Evolutionary conservation across 2,113 vertebrate species (phyloP).

Genomic region (Crotophaga sulcirostris): DNA sequence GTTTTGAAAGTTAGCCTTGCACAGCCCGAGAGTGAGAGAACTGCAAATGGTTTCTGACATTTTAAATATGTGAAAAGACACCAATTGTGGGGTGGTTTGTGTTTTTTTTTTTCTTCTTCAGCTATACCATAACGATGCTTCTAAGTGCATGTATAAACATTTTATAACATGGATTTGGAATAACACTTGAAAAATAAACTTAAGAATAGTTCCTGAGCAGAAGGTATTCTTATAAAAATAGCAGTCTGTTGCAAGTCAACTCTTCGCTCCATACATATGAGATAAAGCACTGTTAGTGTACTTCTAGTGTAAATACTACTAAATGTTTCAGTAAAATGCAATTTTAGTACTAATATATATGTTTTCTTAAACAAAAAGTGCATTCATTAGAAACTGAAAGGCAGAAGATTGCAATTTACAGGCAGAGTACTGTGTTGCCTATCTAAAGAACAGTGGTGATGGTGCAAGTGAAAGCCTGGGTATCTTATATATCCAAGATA

Average conservation of each 20-base stretch:
- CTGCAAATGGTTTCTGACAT: conserved; percentile 49
- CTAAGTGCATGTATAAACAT: conserved; percentile 50
- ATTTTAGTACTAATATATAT: background rate
- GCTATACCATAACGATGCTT: background rate
- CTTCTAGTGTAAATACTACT: conserved; percentile 37
- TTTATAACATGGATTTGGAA: conserved; percentile 45
- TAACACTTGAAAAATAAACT: conserved; percentile 42
- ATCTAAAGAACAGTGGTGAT: background rate
- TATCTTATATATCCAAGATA: background rate
- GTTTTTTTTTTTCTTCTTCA: background rate
- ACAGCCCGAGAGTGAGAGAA: background rate
- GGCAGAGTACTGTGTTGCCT: background rate
- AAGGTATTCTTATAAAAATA: conserved; percentile 61
- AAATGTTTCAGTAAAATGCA: background rate
- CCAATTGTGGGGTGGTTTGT: background rate
- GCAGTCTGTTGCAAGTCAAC: conserved; percentile 50
- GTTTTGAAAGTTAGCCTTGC: background rate
- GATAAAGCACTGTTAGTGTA: conserved; percentile 15
- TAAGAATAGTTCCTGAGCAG: conserved; percentile 45
- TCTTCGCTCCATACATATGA: conserved; percentile 30
- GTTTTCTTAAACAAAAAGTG: background rate
- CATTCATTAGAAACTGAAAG: background rate
- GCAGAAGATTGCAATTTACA: background rate
- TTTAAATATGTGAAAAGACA: conserved; percentile 35
- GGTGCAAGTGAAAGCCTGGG: background rate